These are phyloP conservation scores for Tachina grossa DNA, from an alignment of 2,888 invertebrate genomes.

Conservation along the genomic window DNA sequence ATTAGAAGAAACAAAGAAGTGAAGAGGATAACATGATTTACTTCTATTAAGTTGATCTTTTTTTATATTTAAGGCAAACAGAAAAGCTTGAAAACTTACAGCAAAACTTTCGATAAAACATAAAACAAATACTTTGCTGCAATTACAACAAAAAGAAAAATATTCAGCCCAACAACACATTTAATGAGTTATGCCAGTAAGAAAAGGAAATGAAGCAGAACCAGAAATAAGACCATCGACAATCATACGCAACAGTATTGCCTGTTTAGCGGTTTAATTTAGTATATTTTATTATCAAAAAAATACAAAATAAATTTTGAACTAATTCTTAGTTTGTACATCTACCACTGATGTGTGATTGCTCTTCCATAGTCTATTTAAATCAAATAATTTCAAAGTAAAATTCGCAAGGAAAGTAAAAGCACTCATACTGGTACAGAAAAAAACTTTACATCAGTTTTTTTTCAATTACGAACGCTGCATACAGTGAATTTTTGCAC, in stretches of 20 bases:
- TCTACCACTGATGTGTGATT: too few relatives aligned
- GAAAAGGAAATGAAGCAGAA: neutral
- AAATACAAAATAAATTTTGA: too few relatives aligned
- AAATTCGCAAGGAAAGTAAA: too few relatives aligned
- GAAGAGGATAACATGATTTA: neutral
- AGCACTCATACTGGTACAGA: too few relatives aligned
- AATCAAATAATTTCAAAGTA: too few relatives aligned
- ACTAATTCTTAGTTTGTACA: too few relatives aligned
- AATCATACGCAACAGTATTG: neutral
- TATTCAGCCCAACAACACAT: conserved; percentile 45
- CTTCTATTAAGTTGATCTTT: conserved; percentile 9
- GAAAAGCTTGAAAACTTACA: conserved; percentile 63
- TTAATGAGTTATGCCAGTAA: conserved; percentile 57
- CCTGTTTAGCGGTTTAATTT: too few relatives aligned
- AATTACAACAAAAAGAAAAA: conserved; percentile 47
- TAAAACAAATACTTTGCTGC: conserved; percentile 65
- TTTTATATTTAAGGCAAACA: conserved; percentile 56
- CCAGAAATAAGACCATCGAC: neutral
- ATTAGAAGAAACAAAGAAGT: neutral
- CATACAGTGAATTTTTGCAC: too few relatives aligned
- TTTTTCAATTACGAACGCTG: too few relatives aligned
- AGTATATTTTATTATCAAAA: too few relatives aligned
- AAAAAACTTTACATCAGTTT: too few relatives aligned
- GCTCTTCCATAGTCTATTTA: too few relatives aligned
- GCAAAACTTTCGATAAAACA: conserved; percentile 63